Base-by-base conservation (phyloP, 2,888 invertebrate genomes). In the Branchellion lobata region DNA sequence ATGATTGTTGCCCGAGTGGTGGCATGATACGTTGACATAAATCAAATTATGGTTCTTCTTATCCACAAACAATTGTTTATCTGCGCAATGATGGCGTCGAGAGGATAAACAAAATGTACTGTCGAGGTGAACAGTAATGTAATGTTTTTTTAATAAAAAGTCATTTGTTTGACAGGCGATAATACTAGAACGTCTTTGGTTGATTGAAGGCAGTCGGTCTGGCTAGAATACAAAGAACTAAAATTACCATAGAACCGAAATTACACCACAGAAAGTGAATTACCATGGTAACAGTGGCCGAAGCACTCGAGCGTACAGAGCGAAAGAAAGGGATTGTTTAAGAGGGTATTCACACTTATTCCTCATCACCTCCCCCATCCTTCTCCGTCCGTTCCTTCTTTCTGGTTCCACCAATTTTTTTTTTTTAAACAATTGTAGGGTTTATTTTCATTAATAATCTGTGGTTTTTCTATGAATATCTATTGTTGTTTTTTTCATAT, bases 201-300 rank as follows among this genome's bases (percentile, higher is more conserved):
- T 75, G 75, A 75, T 75, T 75, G 75, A 75, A 53, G 40, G 75
- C 75, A n/a, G 51, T 29, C 24, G 14, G 14, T 33, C 27, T 51
- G 75, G 29, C n/a, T 51, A 53, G 75, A 75, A 75, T 75, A 75
- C 75, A 75, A 75, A 75, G 33, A 75, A 33, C 53, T 53, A 29
- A 51, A 75, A 75, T 75, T 75, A 75, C 75, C 75, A 75, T 75
- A 75, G 29, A 53, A 33, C 53, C 27, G 75, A 53, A 75, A 75
- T 75, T 75, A 75, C 75, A 53, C 47, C 36, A 5, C 31, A 34
- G 65, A 29, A 47, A 31, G 47, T 40, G 53, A 53, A 53, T 75
- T 31, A 47, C 53, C 53, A 33, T 47, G 51, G 5, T 24, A n/a
- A 53, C 51, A 27, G 29, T 51, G 53, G 51, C 5, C 5, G 53